Base-by-base conservation (phyloP, 2,797 vertebrate species). In the Distichodus sexfasciatus region DNA sequence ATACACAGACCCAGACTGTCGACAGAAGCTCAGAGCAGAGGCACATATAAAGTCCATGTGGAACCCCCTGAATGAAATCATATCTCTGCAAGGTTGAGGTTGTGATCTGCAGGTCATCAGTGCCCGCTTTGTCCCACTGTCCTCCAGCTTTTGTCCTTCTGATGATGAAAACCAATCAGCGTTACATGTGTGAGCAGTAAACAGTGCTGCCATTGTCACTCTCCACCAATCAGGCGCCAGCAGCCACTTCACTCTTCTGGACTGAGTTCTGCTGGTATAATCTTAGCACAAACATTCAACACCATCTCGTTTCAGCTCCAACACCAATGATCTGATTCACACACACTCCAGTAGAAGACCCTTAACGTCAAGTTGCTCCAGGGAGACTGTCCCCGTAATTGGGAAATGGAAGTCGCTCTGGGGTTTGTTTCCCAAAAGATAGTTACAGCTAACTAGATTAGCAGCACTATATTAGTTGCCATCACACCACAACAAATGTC, bases 81-180 rank as follows among this genome's bases (percentile, higher is more conserved):
- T 31, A 31, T 54, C n/a, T 23, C 28, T 23, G 21, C 2, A 9
- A 5, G 48, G 31, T n/a, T 19, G 26, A 7, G 19, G 41, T 12
- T 3, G 19, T 10, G 68, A 62, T 69, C 36, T 43, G 47, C 58
- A 55, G 50, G 60, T 36, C 50, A 65, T 57, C 69, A 71, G 41
- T 41, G 31, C 12, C 23, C 41, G 47, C 60, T 71, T 64, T 47
- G 44, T 71, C 48, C 14, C 36, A 40, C n/a, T 33, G 12, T 60
- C 23, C 21, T 57, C 57, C 23, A 23, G 17, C 59, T 46, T 71
- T 48, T 63, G 48, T 57, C 61, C 51, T 35, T 8, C 29, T 21
- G 14, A 64, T 12, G 33, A 70, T 26, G 67, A 36, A 63, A 48
- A 15, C 19, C 57, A 69, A 61, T 69, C 8, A 41, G 67, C 68